A percentile compares a stretch with the other conserved stretches of the same genome.
These are phyloP conservation scores for Cryptocephalus primarius DNA, from an alignment of 2,888 invertebrate genomes.

Conservation along the genomic window DNA sequence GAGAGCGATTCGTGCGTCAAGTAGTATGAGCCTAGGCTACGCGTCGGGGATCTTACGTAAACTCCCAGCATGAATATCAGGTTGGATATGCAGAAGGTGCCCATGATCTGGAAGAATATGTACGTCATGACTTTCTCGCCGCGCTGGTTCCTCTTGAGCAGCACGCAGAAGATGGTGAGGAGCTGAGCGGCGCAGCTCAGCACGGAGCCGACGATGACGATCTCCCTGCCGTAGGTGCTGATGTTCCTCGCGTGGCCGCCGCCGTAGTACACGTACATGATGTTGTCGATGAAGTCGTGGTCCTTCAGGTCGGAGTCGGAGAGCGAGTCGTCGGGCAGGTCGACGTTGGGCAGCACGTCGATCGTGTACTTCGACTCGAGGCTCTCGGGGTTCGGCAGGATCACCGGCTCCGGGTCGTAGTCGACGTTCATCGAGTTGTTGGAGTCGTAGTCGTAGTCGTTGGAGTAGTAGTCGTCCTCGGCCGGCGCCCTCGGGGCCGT, in stretches of 20 bases:
- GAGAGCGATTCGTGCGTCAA: no score
- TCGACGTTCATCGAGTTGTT: slow-evolving; percentile 24
- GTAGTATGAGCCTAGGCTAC: no score
- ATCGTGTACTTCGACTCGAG: slow-evolving; percentile 30
- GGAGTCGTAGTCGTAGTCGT: slow-evolving; percentile 33
- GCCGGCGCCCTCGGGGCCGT: slow-evolving; percentile 23
- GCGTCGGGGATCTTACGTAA: slow-evolving; percentile 45
- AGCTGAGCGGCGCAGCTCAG: slow-evolving; percentile 41
- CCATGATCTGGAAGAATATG: slow-evolving; percentile 50
- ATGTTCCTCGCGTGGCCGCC: slow-evolving; percentile 41
- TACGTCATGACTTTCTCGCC: slow-evolving; percentile 38
- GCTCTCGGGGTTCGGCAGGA: slow-evolving; percentile 32
- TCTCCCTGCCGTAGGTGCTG: slow-evolving; percentile 43
- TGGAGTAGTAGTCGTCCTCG: slow-evolving; percentile 33
- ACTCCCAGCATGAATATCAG: slow-evolving; percentile 54
- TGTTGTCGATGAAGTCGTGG: slow-evolving; percentile 61
- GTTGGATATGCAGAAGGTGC: slow-evolving; percentile 49
- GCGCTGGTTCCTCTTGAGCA: slow-evolving; percentile 30
- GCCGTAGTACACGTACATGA: slow-evolving; percentile 59
- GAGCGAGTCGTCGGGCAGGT: slow-evolving; percentile 51
- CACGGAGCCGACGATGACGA: slow-evolving; percentile 40
- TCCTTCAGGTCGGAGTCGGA: slow-evolving; percentile 50
- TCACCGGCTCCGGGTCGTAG: slow-evolving; percentile 28
- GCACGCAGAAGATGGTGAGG: slow-evolving; percentile 38
- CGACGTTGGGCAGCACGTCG: slow-evolving; percentile 41